These are phyloP conservation scores for Probaryconus sp. DNA, from an alignment of 1,140 invertebrate genomes.

Conservation along the genomic window DNA sequence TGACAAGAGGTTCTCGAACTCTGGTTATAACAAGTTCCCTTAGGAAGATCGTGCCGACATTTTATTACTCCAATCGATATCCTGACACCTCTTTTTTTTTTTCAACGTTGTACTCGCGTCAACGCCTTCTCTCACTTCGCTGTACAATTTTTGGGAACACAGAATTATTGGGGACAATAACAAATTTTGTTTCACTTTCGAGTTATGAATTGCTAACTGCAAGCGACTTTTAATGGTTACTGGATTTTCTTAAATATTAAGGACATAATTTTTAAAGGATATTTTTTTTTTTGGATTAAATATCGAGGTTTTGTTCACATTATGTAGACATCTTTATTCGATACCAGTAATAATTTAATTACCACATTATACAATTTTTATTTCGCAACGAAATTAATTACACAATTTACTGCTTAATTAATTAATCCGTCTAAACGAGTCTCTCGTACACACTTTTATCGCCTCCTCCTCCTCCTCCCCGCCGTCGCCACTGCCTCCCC, in stretches of 20 bases:
- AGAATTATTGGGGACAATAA: too few relatives aligned
- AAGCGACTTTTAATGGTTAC: too few relatives aligned
- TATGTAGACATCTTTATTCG: neutral
- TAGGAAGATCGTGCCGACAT: conserved; percentile 21
- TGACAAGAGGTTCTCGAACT: conserved; percentile 53
- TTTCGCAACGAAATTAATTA: conserved; percentile 20
- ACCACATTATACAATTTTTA: conserved; percentile 11
- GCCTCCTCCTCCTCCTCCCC: neutral
- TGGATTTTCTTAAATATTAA: too few relatives aligned
- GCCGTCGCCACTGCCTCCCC: conserved; percentile 14
- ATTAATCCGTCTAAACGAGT: conserved; percentile 19
- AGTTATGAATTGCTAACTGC: too few relatives aligned
- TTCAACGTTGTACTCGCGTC: conserved; percentile 10
- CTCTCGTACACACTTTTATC: conserved; percentile 17
- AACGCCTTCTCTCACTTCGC: conserved; percentile 11
- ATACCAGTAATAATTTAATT: conserved; percentile 7
- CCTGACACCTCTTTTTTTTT: conserved; percentile 14
- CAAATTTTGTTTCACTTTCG: too few relatives aligned
- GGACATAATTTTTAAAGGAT: too few relatives aligned
- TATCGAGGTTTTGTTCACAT: too few relatives aligned
- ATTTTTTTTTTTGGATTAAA: too few relatives aligned
- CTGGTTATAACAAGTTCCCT: conserved; percentile 16
- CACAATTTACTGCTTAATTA: conserved; percentile 25
- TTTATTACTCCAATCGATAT: conserved; percentile 42
- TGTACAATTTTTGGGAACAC: neutral